These are phyloP conservation scores for Neogale vison DNA, from an alignment of 2,113 vertebrate species.

Conservation along the genomic window DNA sequence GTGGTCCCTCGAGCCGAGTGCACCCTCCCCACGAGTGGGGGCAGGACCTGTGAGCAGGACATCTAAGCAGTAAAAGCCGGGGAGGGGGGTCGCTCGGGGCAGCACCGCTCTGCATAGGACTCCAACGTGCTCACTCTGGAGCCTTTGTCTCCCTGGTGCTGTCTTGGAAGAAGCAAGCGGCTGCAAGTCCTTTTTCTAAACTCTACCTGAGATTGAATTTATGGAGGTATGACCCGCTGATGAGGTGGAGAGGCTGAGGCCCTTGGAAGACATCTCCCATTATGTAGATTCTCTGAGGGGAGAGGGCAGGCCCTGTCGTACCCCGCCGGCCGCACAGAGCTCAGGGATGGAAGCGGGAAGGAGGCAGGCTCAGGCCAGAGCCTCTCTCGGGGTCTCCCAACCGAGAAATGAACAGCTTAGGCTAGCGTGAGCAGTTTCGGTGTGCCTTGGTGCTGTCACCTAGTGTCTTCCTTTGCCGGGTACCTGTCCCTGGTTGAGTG, in stretches of 20 bases:
- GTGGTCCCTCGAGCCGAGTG: rapidly evolving
- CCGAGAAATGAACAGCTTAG: neutral
- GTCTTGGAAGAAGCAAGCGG: neutral
- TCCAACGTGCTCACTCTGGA: rapidly evolving
- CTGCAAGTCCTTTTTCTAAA: neutral
- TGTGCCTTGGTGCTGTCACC: neutral
- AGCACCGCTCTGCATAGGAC: rapidly evolving
- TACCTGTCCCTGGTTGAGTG: neutral
- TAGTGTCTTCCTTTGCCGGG: too few species aligned
- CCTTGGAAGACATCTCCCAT: too few species aligned
- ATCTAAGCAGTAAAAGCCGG: rapidly evolving
- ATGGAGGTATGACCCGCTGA: rapidly evolving
- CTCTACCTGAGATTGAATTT: neutral
- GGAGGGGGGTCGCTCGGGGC: rapidly evolving
- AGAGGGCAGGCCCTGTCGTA: neutral
- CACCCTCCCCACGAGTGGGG: too few species aligned
- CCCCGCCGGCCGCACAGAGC: too few species aligned
- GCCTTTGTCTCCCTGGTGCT: neutral
- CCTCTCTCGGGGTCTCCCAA: neutral
- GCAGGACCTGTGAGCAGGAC: too few species aligned
- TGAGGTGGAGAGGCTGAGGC: rapidly evolving
- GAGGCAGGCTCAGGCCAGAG: too few species aligned
- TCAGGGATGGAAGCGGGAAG: neutral
- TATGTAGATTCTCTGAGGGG: neutral
- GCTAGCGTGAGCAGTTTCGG: neutral